Evolutionary conservation across 2,888 invertebrate genomes (phyloP).

Genomic region (Fragum whitleyi): DNA sequence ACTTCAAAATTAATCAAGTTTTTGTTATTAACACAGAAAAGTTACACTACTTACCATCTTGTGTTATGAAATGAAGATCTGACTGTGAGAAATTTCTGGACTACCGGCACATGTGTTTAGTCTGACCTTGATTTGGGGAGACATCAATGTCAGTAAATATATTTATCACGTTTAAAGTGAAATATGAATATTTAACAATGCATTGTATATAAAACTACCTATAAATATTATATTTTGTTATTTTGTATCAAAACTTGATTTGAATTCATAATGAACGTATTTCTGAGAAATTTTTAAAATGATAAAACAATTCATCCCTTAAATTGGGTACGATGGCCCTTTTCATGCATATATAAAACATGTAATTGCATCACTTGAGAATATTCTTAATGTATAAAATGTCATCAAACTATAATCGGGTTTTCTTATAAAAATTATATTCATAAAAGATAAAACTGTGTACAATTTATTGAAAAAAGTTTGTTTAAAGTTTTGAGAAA

Average conservation of each 20-base stretch:
- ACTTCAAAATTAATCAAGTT: background rate
- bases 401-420: background rate
- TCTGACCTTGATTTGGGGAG: conserved; percentile 60
- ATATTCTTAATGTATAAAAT: background rate
- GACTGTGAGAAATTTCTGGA: conserved; percentile 41
- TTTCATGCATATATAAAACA: conserved; percentile 37
- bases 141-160: background rate
- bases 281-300: background rate
- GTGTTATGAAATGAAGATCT: background rate
- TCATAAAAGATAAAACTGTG: too few species aligned
- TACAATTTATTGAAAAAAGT: too few species aligned
- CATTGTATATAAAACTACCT: too few species aligned
- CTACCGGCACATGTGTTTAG: conserved; percentile 45
- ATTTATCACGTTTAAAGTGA: too few species aligned
- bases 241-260: background rate
- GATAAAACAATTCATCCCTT: conserved; percentile 37
- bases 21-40: too few species aligned
- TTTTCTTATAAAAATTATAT: too few species aligned
- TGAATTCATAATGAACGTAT: too few species aligned
- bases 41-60: conserved; percentile 23
- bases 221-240: background rate
- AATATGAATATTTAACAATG: too few species aligned
- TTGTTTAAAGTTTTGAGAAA: too few species aligned
- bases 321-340: background rate
- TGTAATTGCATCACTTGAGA: conserved; percentile 43